Conservation (phyloP, 1,140 invertebrate genomes). For the Pinna nobilis region DNA sequence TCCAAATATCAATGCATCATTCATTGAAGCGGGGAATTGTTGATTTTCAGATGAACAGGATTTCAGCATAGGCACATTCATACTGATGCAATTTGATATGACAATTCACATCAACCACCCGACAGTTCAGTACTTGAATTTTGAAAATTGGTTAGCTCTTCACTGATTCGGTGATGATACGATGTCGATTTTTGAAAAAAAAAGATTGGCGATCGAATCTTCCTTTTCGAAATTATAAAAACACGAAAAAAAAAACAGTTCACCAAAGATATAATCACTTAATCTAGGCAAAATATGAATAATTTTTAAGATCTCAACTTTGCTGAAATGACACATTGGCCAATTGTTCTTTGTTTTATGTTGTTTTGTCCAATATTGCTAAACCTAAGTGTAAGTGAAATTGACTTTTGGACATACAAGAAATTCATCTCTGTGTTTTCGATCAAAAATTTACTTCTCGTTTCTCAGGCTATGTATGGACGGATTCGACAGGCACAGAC, state of each 20-base stretch:
- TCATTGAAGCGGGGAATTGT: too few relatives aligned
- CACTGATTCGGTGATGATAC: neutral
- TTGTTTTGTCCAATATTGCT: neutral
- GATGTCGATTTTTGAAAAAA: neutral
- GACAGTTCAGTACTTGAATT: neutral
- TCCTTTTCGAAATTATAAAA: neutral
- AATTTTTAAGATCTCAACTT: neutral
- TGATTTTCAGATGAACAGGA: neutral
- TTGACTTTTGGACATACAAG: too few relatives aligned
- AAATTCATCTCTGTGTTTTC: neutral
- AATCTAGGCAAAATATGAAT: too few relatives aligned
- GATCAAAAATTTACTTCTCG: neutral
- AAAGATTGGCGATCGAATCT: neutral
- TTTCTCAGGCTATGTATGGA: constrained; percentile 40
- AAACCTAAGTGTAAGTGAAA: too few relatives aligned
- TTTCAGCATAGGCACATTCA: neutral
- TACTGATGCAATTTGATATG: neutral
- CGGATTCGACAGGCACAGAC: constrained; percentile 38
- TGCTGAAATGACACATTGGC: neutral
- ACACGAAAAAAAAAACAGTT: too few relatives aligned
- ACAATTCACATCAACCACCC: neutral
- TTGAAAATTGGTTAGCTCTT: neutral
- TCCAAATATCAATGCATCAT: too few relatives aligned
- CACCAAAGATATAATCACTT: too few relatives aligned
- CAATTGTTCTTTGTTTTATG: neutral